phyloP scores from a whole-genome alignment of 2,113 vertebrate species.

The Colaptes auratus region DNA sequence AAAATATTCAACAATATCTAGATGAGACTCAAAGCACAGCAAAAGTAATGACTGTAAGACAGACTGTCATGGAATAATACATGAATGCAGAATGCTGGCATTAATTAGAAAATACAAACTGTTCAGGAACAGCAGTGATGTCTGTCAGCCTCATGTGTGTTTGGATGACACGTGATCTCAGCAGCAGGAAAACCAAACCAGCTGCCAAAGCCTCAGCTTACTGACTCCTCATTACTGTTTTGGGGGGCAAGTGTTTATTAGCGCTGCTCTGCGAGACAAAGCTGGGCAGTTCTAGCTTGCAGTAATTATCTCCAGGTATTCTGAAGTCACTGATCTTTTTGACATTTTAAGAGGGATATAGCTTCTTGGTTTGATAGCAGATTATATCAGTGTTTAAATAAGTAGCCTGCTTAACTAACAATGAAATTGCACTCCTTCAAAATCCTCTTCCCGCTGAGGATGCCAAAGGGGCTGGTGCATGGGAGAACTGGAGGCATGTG shows the following conservation, averaged over 20 bases:
- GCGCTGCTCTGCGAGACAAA: accelerated
- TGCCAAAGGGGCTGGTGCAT: neutral
- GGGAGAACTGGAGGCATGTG: neutral
- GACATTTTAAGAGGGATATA: neutral
- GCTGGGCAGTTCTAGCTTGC: neutral
- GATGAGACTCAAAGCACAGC: neutral
- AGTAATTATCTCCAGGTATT: neutral
- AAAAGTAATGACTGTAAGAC: neutral
- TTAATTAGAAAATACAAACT: slow-evolving; percentile 39
- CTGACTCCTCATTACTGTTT: neutral
- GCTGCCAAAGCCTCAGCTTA: neutral
- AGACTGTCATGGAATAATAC: neutral
- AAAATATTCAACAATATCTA: neutral
- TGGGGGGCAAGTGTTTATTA: neutral
- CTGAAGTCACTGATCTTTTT: neutral
- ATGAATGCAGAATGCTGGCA: neutral
- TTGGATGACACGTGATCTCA: neutral
- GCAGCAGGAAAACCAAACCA: neutral
- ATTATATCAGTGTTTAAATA: neutral
- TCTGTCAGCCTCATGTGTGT: neutral
- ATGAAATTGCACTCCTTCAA: neutral
- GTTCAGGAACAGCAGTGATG: neutral
- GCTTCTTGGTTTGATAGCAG: neutral
- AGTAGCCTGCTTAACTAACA: neutral
- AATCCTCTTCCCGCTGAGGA: neutral